Evolutionary conservation across 2,888 invertebrate species (phyloP).

Genomic region (Oeneis ivallda): DNA sequence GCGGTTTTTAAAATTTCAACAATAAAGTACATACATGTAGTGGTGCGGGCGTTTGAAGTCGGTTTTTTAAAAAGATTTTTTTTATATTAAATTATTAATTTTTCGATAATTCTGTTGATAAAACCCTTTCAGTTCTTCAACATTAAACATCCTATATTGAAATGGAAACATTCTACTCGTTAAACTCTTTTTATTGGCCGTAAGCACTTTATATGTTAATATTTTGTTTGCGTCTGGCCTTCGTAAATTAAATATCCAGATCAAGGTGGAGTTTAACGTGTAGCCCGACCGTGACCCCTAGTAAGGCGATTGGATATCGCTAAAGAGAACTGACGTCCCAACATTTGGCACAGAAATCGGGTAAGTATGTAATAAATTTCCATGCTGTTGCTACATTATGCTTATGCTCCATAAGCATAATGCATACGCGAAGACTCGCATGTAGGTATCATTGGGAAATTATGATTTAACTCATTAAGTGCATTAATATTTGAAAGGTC

Average conservation of each 20-base stretch:
- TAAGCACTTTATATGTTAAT: conserved; percentile 35
- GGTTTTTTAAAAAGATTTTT: no score
- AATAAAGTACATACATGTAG: no score
- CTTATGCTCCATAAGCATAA: no score
- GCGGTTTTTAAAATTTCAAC: no score
- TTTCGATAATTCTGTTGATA: background rate
- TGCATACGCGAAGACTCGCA: no score
- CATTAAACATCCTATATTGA: conserved; percentile 10
- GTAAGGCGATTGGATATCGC: conserved; percentile 34
- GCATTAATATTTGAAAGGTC: conserved; percentile 11
- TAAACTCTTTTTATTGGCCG: conserved; percentile 28
- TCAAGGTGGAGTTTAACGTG: conserved; percentile 42
- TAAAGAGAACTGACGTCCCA: conserved; percentile 24
- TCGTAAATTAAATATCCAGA: conserved; percentile 35
- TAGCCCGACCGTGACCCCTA: conserved; percentile 38
- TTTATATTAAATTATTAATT: no score
- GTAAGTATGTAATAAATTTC: conserved; percentile 13
- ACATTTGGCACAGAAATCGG: conserved; percentile 26
- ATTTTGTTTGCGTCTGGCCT: conserved; percentile 33
- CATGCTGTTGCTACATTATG: conserved; percentile 14
- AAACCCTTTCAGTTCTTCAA: background rate
- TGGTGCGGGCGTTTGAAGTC: no score
- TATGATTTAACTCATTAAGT: conserved; percentile 1
- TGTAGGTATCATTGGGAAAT: conserved; percentile 15
- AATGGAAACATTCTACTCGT: conserved; percentile 12